Percentiles rank a stretch among this genome's conserved stretches.
phyloP scores from a whole-genome alignment of 1,140 invertebrate genomes.

The Polypedilum pembai region DNA sequence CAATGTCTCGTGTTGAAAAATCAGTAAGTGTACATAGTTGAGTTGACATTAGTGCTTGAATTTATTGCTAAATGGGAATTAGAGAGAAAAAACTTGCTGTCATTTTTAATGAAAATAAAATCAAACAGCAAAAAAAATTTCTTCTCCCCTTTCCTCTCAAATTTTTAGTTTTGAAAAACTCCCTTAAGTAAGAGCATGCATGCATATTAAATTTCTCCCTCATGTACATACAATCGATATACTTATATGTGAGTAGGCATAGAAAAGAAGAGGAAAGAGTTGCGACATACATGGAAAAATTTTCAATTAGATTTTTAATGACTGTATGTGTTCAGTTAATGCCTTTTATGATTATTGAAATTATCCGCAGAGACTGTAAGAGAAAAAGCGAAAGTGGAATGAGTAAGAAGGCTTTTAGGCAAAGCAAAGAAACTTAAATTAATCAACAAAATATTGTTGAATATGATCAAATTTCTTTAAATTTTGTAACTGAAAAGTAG shows the following conservation, averaged over 20 bases:
- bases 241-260: background rate
- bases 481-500: too few species aligned
- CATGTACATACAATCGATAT: background rate
- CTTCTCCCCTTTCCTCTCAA: too few species aligned
- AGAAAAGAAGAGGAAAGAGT: background rate
- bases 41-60: background rate
- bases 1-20: background rate
- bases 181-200: background rate
- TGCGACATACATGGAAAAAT: background rate
- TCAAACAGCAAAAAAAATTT: too few species aligned
- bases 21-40: background rate
- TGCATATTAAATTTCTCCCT: too few species aligned
- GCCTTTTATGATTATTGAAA: slow-evolving; percentile 4
- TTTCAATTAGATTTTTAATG: slow-evolving; percentile 28
- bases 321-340: background rate
- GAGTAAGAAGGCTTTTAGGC: too few species aligned
- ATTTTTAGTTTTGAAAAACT: background rate
- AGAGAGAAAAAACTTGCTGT: background rate
- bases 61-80: slow-evolving; percentile 5
- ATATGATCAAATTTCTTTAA: too few species aligned
- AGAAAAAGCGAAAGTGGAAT: too few species aligned
- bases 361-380: background rate
- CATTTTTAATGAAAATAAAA: too few species aligned
- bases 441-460: too few species aligned
- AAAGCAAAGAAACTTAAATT: too few species aligned